Conservation (phyloP, 1,140 invertebrate genomes). For the Lucilia sericata region DNA sequence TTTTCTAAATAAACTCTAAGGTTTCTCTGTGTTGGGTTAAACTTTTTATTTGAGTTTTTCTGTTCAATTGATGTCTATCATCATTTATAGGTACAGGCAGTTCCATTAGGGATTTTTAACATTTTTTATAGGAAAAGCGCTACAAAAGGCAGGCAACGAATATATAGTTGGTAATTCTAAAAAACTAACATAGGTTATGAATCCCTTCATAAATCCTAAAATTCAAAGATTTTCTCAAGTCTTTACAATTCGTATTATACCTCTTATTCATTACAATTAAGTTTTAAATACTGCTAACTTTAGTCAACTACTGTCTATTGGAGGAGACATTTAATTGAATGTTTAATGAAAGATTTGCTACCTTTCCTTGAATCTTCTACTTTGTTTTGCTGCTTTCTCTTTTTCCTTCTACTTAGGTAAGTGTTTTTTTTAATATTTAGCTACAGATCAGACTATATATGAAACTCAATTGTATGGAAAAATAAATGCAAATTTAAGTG, state of each 20-base stretch:
- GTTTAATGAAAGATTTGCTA: slow-evolving; percentile 33
- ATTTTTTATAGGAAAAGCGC: background rate
- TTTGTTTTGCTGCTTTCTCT: background rate
- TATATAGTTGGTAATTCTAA: background rate
- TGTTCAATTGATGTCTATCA: slow-evolving; percentile 30
- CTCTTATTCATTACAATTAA: background rate
- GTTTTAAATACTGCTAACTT: background rate
- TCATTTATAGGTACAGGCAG: slow-evolving; percentile 36
- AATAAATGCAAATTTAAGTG: slow-evolving; percentile 1
- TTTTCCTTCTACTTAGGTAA: background rate
- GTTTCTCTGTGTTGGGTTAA: background rate
- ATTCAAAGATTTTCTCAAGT: background rate
- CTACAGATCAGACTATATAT: background rate
- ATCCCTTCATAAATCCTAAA: no score
- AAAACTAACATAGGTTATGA: no score
- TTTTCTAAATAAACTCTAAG: background rate
- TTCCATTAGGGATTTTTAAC: slow-evolving; percentile 30
- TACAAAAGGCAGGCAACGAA: background rate
- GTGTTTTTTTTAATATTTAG: background rate
- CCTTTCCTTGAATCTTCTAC: background rate
- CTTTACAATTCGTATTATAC: background rate
- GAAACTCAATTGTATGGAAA: background rate
- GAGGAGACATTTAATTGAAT: slow-evolving; percentile 27
- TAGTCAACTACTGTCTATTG: background rate
- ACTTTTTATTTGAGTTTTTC: background rate